Evolutionary conservation across 2,888 invertebrate species (phyloP), one percentile per base, ranked within the genome.

Genomic region (Orgyia antiqua): DNA sequence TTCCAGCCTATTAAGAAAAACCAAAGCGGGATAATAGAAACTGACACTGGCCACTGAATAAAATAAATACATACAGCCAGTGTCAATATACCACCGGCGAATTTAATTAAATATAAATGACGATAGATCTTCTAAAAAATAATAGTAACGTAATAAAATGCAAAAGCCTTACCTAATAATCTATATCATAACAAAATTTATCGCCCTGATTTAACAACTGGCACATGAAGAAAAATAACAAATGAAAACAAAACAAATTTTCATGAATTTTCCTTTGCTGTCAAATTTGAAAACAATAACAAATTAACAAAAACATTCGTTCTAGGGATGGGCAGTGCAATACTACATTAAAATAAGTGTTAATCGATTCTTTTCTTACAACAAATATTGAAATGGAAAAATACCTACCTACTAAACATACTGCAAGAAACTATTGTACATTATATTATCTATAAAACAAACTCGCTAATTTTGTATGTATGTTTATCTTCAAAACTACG

Each of bases 211-310:
- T 32, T 36, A 51, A 45, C 58, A 75, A 74, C 68, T 82, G 75
- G 71, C 80, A 76, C 65, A 67, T 64, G 57, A 36, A 38, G 47
- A 46, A 52, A 60, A 70, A 64, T 68, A 82, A 79, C 77, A 77
- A 79, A 50, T 66, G 77, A 74, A 72, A 10, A 10, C 10, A 23
- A 23, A 20, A 20, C 20, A 20, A 20, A 18, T 8, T 18, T 2
- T 18, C 9, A 2, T 9, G 4, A n/a, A 20, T n/a, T 20, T 20
- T 9, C 20, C n/a, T 5, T 7, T n/a, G n/a, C n/a, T n/a, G n/a
- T n/a, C n/a, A n/a, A n/a, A n/a, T n/a, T n/a, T n/a, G n/a, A n/a
- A n/a, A n/a, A n/a, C n/a, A n/a, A n/a, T n/a, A n/a, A n/a, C n/a
- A n/a, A n/a, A n/a, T n/a, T n/a, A n/a, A n/a, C n/a, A n/a, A n/a